Evolutionary conservation across 2,797 vertebrate species (phyloP).

Genomic region (Propithecus deckenii): DNA sequence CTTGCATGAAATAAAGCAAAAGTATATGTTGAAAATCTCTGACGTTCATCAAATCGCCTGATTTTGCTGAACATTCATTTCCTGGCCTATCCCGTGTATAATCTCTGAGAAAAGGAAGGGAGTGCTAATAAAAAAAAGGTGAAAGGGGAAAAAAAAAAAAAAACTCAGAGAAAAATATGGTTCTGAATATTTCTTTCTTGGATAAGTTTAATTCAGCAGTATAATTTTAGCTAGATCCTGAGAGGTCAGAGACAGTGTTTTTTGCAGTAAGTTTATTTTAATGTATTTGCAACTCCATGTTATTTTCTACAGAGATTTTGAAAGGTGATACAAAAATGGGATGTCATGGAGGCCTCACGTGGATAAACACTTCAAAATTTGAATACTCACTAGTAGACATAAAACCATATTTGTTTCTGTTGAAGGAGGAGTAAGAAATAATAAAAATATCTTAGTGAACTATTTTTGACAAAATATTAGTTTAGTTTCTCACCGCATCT

Average conservation of each 20-base stretch:
- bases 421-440: constrained; percentile 12
- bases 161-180: neutral
- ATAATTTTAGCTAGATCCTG: constrained; percentile 69
- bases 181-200: constrained; percentile 66
- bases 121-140: neutral
- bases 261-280: constrained; percentile 62
- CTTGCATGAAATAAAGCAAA: constrained; percentile 78
- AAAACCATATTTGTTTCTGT: constrained; percentile 56
- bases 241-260: constrained; percentile 68
- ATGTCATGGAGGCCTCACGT: constrained; percentile 40
- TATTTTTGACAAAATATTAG: neutral
- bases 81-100: neutral
- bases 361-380: constrained; percentile 68
- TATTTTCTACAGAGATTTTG: constrained; percentile 70
- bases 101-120: neutral
- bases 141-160: neutral
- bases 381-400: constrained; percentile 42
- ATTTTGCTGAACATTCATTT: constrained; percentile 58
- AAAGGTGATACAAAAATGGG: constrained; percentile 62
- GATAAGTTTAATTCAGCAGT: constrained; percentile 62
- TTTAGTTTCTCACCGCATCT: neutral
- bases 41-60: constrained; percentile 33
- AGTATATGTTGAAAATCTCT: constrained; percentile 66
- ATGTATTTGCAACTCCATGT: neutral
- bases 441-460: constrained; percentile 37